Evolutionary conservation across 2,797 vertebrate genomes (phyloP).

Genomic region (Darevskia mixta): DNA sequence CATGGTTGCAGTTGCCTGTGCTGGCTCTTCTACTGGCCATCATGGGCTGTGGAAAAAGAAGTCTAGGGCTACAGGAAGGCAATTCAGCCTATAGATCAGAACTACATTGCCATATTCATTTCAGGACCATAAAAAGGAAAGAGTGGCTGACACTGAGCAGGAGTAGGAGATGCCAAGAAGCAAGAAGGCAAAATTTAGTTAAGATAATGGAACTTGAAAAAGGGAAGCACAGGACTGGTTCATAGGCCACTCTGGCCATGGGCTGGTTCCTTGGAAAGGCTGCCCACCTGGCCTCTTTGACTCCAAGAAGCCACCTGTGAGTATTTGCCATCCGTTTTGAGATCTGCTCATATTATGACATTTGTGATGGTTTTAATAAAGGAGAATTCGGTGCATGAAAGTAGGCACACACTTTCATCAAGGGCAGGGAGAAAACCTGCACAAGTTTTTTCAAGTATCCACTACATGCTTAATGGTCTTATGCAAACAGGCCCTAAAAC

Average conservation of each 20-base stretch:
- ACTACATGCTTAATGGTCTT: not conserved
- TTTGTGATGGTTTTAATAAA: not conserved
- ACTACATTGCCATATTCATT: constrained; percentile 23
- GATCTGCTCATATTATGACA: not conserved
- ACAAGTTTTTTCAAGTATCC: not conserved
- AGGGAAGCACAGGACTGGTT: not conserved
- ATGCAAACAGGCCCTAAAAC: not conserved
- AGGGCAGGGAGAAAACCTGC: not conserved
- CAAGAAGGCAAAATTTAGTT: constrained; percentile 5
- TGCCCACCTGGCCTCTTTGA: not conserved
- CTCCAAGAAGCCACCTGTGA: not conserved
- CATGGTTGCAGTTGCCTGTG: constrained; percentile 3
- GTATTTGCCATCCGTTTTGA: not conserved
- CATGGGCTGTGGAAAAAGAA: constrained; percentile 1
- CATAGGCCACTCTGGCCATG: not conserved
- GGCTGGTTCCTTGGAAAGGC: not conserved
- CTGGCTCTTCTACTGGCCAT: not conserved
- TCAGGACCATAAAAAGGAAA: not conserved
- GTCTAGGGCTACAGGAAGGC: constrained; percentile 30
- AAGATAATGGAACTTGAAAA: constrained; percentile 11
- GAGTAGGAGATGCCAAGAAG: not conserved
- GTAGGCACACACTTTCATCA: not conserved
- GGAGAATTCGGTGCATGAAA: not conserved
- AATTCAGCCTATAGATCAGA: constrained; percentile 36
- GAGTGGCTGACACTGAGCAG: too few relatives aligned